These are phyloP conservation scores for Solenopsis fugax DNA, from an alignment of 1,140 invertebrate species.

Conservation along the genomic window DNA sequence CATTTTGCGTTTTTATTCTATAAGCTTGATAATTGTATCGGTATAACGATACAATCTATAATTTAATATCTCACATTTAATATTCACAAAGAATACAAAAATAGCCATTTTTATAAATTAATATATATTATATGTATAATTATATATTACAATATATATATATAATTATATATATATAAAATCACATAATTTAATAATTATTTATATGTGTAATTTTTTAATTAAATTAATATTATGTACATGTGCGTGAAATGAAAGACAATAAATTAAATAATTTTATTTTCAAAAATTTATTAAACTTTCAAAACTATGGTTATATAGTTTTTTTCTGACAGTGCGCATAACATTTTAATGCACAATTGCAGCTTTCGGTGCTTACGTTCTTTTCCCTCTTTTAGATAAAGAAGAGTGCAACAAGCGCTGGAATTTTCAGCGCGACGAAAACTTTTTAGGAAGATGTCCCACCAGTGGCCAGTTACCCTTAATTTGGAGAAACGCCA, in stretches of 20 bases:
- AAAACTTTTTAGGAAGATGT: conserved; percentile 66
- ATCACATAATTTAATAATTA: not conserved
- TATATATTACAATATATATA: no score
- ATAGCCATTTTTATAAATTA: not conserved
- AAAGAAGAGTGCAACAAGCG: conserved; percentile 35
- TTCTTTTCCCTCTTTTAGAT: not conserved
- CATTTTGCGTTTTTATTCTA: conserved; percentile 3
- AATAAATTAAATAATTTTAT: conserved; percentile 2
- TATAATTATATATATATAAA: no score
- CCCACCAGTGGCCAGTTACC: conserved; percentile 69
- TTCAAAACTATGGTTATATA: not conserved
- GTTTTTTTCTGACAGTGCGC: not conserved
- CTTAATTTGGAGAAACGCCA: conserved; percentile 80
- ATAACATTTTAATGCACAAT: conserved; percentile 8
- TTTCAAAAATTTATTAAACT: not conserved
- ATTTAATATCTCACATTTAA: not conserved
- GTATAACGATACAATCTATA: not conserved
- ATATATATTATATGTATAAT: no score
- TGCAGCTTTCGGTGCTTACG: not conserved
- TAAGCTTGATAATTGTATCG: not conserved
- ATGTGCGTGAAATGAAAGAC: not conserved
- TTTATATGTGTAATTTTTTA: not conserved
- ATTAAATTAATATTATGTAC: not conserved
- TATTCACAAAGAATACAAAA: not conserved
- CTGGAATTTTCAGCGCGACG: conserved; percentile 49